These are phyloP conservation scores for Orchestia grillus DNA, from an alignment of 1,140 invertebrate genomes.

Conservation along the genomic window DNA sequence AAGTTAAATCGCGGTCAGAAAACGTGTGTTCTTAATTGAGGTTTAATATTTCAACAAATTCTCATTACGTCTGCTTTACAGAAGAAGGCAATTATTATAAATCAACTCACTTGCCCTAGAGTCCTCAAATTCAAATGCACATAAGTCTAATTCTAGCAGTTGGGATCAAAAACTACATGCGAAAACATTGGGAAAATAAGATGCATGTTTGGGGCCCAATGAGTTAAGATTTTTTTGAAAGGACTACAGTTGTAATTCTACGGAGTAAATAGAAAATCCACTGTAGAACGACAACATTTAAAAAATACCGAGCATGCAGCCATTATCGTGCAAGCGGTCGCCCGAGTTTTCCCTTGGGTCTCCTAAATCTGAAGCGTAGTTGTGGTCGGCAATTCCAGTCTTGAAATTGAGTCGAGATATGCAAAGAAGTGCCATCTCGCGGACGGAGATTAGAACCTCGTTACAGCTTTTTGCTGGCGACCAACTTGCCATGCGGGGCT, in stretches of 20 bases:
- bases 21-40: background rate
- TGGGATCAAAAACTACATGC: too few relatives aligned
- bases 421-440: conserved; percentile 47
- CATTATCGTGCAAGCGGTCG: background rate
- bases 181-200: background rate
- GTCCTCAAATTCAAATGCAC: too few relatives aligned
- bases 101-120: background rate
- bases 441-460: conserved; percentile 41
- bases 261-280: background rate
- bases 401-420: conserved; percentile 43
- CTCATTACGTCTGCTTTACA: background rate
- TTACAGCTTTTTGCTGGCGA: conserved; percentile 33
- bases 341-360: background rate
- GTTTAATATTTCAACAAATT: background rate
- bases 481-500: background rate
- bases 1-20: background rate
- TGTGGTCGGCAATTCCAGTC: conserved; percentile 23
- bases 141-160: too few relatives aligned
- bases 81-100: background rate
- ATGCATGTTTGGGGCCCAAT: background rate
- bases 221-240: background rate
- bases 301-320: background rate
- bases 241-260: background rate
- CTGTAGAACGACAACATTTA: background rate
- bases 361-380: conserved; percentile 21